Conservation (phyloP, 2,113 vertebrate species). For the Riparia riparia region DNA sequence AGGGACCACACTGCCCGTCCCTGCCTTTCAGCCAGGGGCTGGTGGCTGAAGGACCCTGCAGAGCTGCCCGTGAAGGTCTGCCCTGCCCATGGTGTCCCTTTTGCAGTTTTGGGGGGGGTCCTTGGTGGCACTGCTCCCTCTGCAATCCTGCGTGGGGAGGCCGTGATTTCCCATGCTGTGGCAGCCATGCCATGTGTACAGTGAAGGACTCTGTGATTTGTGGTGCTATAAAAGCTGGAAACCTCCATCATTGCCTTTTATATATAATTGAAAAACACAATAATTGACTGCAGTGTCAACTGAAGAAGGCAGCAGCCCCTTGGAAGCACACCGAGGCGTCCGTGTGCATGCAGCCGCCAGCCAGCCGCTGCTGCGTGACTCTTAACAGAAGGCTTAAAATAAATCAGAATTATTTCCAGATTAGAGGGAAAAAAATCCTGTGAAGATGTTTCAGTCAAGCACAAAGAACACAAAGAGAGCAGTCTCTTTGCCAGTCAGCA, state of each 20-base stretch:
- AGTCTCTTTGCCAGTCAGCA: slow-evolving; percentile 3
- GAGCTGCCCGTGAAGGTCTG: neutral
- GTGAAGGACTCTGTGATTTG: slow-evolving; percentile 15
- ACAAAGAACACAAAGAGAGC: slow-evolving; percentile 28
- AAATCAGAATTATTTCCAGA: slow-evolving; percentile 67
- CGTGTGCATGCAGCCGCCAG: neutral
- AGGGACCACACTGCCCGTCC: neutral
- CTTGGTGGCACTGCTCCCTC: neutral
- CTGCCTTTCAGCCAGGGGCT: neutral
- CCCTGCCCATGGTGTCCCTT: neutral
- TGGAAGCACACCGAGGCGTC: neutral
- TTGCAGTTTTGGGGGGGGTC: neutral
- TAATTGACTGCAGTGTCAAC: slow-evolving; percentile 23
- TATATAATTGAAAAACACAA: slow-evolving; percentile 61
- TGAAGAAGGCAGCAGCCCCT: slow-evolving; percentile 9
- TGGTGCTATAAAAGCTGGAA: slow-evolving; percentile 26
- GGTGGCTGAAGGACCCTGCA: fast-evolving
- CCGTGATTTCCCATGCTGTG: neutral
- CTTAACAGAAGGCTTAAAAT: slow-evolving; percentile 53
- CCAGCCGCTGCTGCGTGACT: slow-evolving; percentile 24
- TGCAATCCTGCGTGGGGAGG: neutral
- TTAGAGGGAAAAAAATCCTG: neutral
- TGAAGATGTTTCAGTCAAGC: slow-evolving; percentile 32
- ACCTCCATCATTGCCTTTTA: slow-evolving; percentile 53
- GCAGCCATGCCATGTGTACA: neutral